Evolutionary conservation across 2,888 invertebrate species (phyloP), one percentile per base, ranked within the genome.

Genomic region (Cataglyphis livida): DNA sequence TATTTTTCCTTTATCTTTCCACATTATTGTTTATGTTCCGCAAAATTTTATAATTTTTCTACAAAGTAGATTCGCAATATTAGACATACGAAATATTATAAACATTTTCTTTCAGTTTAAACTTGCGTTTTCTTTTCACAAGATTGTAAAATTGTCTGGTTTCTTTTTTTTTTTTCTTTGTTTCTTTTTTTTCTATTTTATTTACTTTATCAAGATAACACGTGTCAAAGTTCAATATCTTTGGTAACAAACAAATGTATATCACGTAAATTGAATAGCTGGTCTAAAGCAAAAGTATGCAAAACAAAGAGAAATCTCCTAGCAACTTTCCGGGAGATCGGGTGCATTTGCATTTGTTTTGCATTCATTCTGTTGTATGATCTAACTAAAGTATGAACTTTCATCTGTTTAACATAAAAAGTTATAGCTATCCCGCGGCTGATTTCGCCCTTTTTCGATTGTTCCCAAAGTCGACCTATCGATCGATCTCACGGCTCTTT

Each of bases 321-420:
- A 84, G 88, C 86, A 93, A 93, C 93, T 93, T 93, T 91, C 91
- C n/a, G 51, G n/a, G n/a, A 91, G 90, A 93, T 92, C 85, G 70
- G 70, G 74, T 68, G 82, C 82, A 92, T 92, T 92, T 92, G 88
- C 92, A 92, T 91, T 89, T 86, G 87, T 90, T 92, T 91, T 87
- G 91, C 89, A 92, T 91, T 87, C 88, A 86, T 83, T 76, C 68
- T 35, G 82, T 83, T 83, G 86, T 84, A 71, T 84, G 66, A 51
- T 57, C 64, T 51, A 59, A 62, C 68, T 48, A 71, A 66, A 65
- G 57, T 79, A 81, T 85, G 84, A 86, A 92, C 92, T 93, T 93
- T 93, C 92, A 90, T 92, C 91, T 89, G 84, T 87, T 92, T 90
- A 91, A 85, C 90, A 91, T 90, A 90, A 88, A 89, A 91, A 90